phyloP scores from a whole-genome alignment of 2,113 vertebrate species.

The Leptosomus discolor region DNA sequence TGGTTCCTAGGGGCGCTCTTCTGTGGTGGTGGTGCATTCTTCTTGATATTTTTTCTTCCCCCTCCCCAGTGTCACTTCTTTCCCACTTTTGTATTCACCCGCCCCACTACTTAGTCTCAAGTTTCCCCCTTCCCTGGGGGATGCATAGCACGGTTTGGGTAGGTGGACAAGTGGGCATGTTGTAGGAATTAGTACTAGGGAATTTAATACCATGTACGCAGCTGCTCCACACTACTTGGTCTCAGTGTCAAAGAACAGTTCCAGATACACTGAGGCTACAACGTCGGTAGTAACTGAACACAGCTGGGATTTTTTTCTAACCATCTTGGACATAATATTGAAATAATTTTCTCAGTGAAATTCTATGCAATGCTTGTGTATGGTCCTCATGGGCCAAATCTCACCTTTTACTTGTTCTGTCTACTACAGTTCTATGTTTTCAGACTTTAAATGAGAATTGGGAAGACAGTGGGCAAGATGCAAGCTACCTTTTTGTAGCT shows the following conservation, averaged over 20 bases:
- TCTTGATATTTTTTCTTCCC: no score
- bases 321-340: background rate
- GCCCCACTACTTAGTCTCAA: no score
- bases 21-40: no score
- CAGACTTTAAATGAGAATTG: background rate
- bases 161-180: rapidly evolving
- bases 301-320: background rate
- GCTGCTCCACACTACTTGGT: background rate
- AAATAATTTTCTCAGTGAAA: background rate
- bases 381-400: background rate
- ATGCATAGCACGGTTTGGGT: no score
- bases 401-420: background rate
- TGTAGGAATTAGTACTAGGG: background rate
- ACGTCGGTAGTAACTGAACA: background rate
- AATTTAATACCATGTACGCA: rapidly evolving
- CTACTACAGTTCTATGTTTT: background rate
- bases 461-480: background rate
- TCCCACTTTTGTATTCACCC: no score
- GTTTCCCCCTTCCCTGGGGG: no score
- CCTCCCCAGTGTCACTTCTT: no score
- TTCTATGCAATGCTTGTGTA: background rate
- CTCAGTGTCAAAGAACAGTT: background rate
- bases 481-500: background rate
- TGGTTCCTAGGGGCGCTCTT: no score
- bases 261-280: background rate